Conservation (phyloP, 2,113 vertebrate genomes). For the Sceloporus tristichus region DNA sequence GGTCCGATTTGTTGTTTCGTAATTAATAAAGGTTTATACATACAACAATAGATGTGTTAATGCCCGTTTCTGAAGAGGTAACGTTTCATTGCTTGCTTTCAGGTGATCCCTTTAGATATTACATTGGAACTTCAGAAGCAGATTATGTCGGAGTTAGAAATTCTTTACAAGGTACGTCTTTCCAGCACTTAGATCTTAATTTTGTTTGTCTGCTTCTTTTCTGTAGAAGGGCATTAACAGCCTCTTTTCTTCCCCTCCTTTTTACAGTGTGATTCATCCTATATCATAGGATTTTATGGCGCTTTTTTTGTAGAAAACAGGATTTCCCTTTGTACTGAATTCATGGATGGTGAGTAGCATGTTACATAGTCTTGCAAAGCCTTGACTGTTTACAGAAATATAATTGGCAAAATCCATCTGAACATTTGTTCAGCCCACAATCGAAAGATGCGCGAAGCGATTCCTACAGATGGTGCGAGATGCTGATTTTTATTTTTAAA, state of each 20-base stretch:
- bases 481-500: background rate
- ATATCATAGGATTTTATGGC: constrained; percentile 99
- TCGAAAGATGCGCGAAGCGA: background rate
- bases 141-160: constrained; percentile 99
- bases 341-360: constrained; percentile 96
- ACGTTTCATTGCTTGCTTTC: constrained; percentile 40
- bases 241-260: constrained; percentile 48
- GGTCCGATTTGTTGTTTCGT: too few species aligned
- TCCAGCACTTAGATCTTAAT: constrained; percentile 25
- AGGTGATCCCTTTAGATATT: constrained; percentile 97
- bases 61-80: background rate
- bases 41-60: background rate
- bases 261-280: constrained; percentile 96
- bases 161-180: constrained; percentile 93
- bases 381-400: constrained; percentile 27
- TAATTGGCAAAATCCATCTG: background rate
- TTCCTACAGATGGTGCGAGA: background rate
- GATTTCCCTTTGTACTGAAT: constrained; percentile 98
- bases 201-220: background rate
- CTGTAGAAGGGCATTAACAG: background rate
- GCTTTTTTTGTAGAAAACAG: constrained; percentile 99
- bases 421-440: background rate
- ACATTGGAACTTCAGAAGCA: constrained; percentile 97
- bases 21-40: too few species aligned
- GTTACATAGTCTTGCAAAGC: constrained; percentile 44